Conservation (phyloP, 35 echinoderm and acorn worm genomes). For the Diadema setosum region DNA sequence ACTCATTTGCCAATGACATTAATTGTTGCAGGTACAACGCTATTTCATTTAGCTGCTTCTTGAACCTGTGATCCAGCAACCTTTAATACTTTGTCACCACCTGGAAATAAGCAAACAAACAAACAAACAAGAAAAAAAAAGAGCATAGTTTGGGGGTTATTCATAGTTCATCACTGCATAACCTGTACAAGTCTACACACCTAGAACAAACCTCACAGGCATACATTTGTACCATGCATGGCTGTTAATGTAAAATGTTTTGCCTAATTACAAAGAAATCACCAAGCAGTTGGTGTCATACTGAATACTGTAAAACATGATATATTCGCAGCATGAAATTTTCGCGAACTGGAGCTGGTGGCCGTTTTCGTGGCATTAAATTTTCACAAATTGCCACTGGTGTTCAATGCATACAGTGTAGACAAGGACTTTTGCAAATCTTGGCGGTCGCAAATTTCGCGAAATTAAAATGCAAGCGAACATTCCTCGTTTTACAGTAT, state of each 20-base stretch:
- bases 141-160: background rate
- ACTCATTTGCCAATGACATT: background rate
- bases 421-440: no score
- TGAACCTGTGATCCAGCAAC: constrained; percentile 83
- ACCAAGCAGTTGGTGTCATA: background rate
- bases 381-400: no score
- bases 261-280: background rate
- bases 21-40: background rate
- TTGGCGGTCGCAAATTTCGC: no score
- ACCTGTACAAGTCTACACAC: background rate
- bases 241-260: background rate
- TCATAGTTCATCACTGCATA: background rate
- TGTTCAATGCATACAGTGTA: no score
- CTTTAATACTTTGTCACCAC: constrained; percentile 64
- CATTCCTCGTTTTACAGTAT: no score
- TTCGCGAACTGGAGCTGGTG: no score
- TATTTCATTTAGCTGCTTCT: constrained; percentile 49
- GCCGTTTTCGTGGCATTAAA: no score
- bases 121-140: background rate
- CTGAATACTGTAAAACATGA: background rate
- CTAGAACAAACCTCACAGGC: no score
- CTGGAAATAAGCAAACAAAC: constrained; percentile 20
- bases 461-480: no score
- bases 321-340: background rate
- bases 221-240: background rate